Conservation (phyloP, 2,113 vertebrate species). For the Nansenia antarctica region DNA sequence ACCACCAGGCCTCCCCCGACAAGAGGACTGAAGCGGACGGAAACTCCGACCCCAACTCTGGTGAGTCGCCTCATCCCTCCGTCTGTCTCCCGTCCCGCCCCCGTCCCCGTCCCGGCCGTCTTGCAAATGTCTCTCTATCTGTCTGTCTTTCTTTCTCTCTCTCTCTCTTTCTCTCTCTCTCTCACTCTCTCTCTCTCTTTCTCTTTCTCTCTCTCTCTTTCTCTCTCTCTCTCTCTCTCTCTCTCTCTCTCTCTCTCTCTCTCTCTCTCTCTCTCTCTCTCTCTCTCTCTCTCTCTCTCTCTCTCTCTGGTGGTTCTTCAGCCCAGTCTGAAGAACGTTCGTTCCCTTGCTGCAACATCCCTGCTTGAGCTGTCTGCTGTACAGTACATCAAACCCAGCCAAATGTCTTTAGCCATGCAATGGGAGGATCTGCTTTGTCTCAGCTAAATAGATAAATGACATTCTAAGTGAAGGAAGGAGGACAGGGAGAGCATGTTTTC, state of each 20-base stretch:
- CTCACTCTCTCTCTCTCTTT: no score
- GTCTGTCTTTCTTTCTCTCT: no score
- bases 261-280: no score
- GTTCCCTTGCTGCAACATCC: background rate
- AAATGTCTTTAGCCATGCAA: background rate
- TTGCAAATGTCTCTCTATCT: background rate
- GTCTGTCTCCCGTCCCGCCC: background rate
- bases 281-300: no score
- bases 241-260: no score
- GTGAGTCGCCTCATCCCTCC: conserved; percentile 75
- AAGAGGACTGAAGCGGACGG: conserved; percentile 99
- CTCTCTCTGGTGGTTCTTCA: no score
- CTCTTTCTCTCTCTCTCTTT: no score
- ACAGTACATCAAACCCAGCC: background rate
- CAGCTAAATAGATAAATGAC: conserved; percentile 12
- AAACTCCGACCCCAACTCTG: conserved; percentile 98
- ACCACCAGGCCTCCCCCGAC: conserved; percentile 96
- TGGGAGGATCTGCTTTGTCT: conserved; percentile 7
- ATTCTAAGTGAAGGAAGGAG: conserved; percentile 6
- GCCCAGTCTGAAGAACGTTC: no score
- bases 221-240: no score
- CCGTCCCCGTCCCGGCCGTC: background rate
- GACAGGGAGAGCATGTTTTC: conserved; percentile 7
- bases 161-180: no score
- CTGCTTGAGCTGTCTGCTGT: background rate